phyloP scores from a whole-genome alignment of 2,888 invertebrate genomes.

The Deroplatys truncata region DNA sequence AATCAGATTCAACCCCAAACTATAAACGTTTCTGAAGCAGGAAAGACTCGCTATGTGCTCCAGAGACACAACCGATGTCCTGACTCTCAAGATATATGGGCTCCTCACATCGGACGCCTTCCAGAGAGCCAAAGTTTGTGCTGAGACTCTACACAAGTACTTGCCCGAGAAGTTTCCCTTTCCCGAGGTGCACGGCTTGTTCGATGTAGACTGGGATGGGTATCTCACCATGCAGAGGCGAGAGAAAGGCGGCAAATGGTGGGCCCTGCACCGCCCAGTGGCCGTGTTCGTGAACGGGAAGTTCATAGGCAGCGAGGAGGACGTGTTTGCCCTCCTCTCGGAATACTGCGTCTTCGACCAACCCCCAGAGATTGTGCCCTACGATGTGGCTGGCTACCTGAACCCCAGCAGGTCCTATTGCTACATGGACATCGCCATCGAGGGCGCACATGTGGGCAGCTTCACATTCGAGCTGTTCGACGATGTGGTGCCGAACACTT shows the following conservation, averaged over 20 bases:
- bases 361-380: constrained; percentile 42
- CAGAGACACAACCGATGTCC: not conserved
- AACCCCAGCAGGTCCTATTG: constrained; percentile 55
- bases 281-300: constrained; percentile 50
- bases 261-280: constrained; percentile 47
- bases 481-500: constrained; percentile 55
- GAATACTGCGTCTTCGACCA: constrained; percentile 48
- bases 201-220: constrained; percentile 25
- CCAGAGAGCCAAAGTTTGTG: constrained; percentile 16
- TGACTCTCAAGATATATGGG: not conserved
- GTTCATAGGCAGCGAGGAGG: constrained; percentile 52
- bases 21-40: too few species aligned
- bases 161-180: not conserved
- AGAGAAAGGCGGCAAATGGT: constrained; percentile 45
- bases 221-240: constrained; percentile 15
- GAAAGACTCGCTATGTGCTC: not conserved
- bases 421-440: constrained; percentile 52
- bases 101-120: not conserved
- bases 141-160: not conserved
- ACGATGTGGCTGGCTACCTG: constrained; percentile 45
- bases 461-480: constrained; percentile 55
- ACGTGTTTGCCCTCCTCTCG: constrained; percentile 47
- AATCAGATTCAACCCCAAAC: too few species aligned
- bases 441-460: constrained; percentile 47
- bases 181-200: constrained; percentile 9